These are phyloP conservation scores for Drosophila subquinaria DNA, from an alignment of 2,888 invertebrate genomes.

Conservation along the genomic window DNA sequence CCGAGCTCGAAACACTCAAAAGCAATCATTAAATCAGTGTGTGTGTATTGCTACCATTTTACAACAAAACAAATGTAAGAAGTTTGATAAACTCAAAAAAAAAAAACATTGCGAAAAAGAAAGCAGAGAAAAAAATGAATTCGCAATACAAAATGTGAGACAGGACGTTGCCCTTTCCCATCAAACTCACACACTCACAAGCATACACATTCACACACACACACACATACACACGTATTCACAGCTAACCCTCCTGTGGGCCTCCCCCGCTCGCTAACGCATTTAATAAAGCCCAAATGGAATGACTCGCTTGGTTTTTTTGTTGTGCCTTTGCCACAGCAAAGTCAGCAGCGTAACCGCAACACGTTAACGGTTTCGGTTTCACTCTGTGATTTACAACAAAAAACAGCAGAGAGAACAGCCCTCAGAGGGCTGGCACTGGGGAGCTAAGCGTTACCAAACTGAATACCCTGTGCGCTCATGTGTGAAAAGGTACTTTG, in stretches of 20 bases:
- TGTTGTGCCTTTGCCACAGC: conserved; percentile 40
- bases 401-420: conserved; percentile 43
- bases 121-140: conserved; percentile 37
- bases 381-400: conserved; percentile 79
- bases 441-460: conserved; percentile 9
- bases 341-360: conserved; percentile 76
- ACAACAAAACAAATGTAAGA: conserved; percentile 76
- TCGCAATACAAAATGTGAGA: conserved; percentile 74
- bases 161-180: conserved; percentile 65
- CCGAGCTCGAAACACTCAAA: conserved; percentile 42
- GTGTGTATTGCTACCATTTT: conserved; percentile 50
- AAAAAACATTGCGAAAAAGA: conserved; percentile 37
- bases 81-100: conserved; percentile 75
- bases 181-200: conserved; percentile 11
- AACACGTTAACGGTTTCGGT: conserved; percentile 83
- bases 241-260: conserved; percentile 35
- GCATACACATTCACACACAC: background rate
- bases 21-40: conserved; percentile 73
- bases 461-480: conserved; percentile 56
- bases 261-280: conserved; percentile 47
- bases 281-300: conserved; percentile 82
- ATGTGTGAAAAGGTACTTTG: conserved; percentile 82
- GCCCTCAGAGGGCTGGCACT: conserved; percentile 12
- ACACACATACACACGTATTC: background rate
- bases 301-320: conserved; percentile 64